phyloP scores from a whole-genome alignment of 2,888 invertebrate genomes.

The Drosophila conformis region DNA sequence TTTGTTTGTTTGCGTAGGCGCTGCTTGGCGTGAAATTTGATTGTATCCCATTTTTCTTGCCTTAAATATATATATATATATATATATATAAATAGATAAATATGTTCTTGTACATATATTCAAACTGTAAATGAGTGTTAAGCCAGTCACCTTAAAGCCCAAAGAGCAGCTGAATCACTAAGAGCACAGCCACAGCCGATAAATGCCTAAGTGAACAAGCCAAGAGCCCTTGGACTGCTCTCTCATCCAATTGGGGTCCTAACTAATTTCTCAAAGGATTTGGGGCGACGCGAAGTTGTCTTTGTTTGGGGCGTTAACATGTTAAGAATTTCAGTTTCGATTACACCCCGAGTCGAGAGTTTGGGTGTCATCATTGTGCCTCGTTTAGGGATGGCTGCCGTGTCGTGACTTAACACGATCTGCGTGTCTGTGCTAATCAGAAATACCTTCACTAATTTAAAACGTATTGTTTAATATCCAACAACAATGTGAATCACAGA shows the following conservation, averaged over 20 bases:
- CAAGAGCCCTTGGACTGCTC: constrained; percentile 12
- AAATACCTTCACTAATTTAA: background rate
- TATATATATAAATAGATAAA: background rate
- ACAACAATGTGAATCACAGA: background rate
- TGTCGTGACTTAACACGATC: background rate
- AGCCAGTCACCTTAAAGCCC: constrained; percentile 12
- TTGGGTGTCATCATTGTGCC: constrained; percentile 23
- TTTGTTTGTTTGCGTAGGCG: constrained; percentile 56
- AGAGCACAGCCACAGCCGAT: constrained; percentile 1
- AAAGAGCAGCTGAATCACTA: constrained; percentile 13
- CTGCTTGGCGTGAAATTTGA: constrained; percentile 9
- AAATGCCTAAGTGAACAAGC: constrained; percentile 43
- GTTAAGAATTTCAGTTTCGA: constrained; percentile 54
- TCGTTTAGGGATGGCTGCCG: background rate
- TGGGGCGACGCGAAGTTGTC: constrained; percentile 47
- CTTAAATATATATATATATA: background rate
- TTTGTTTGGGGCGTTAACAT: constrained; percentile 53
- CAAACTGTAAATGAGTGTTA: constrained; percentile 9
- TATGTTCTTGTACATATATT: background rate
- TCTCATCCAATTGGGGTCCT: constrained; percentile 17
- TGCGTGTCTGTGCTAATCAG: background rate
- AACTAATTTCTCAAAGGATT: constrained; percentile 78
- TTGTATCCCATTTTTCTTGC: constrained; percentile 21
- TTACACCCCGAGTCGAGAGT: constrained; percentile 33
- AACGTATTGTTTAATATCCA: background rate